A percentile compares a stretch with the other conserved stretches of the same genome.
Evolutionary conservation across 1,140 invertebrate genomes (phyloP).

Genomic region (Eumaeus atala): DNA sequence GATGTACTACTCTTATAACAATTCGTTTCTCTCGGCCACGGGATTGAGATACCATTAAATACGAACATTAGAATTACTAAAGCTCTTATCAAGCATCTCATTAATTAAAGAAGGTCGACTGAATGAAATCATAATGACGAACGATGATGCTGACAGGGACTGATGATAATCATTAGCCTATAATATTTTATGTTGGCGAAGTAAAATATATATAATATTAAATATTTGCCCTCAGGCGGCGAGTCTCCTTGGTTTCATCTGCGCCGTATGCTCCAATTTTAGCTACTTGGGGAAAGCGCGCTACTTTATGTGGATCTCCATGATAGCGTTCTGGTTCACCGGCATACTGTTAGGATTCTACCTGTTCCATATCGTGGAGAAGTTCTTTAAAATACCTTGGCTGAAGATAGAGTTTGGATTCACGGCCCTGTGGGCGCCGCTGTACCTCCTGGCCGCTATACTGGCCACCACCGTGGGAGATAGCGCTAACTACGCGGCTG

Average conservation of each 20-base stretch:
- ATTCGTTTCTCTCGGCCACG: too few species aligned
- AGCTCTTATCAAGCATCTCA: too few species aligned
- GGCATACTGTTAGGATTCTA: constrained; percentile 87
- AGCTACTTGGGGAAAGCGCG: constrained; percentile 72
- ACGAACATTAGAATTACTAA: too few species aligned
- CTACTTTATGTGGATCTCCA: constrained; percentile 89
- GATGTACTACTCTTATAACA: too few species aligned
- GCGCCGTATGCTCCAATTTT: constrained; percentile 78
- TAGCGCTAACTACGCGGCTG: constrained; percentile 77
- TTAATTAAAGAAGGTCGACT: too few species aligned
- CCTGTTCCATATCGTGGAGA: constrained; percentile 89
- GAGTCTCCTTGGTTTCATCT: constrained; percentile 89
- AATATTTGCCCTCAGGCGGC: constrained; percentile 74
- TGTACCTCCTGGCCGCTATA: constrained; percentile 82
- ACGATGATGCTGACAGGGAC: too few species aligned
- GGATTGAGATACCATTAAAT: too few species aligned
- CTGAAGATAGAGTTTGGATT: constrained; percentile 87
- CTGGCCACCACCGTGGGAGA: constrained; percentile 76
- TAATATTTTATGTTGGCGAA: too few species aligned
- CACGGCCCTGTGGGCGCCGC: constrained; percentile 80
- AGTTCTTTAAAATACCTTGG: constrained; percentile 91
- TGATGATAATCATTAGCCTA: too few species aligned
- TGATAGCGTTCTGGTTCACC: constrained; percentile 90
- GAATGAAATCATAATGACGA: too few species aligned
- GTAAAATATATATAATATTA: too few species aligned